Evolutionary conservation across 2,113 vertebrate species (phyloP).

Genomic region (Etheostoma cragini): DNA sequence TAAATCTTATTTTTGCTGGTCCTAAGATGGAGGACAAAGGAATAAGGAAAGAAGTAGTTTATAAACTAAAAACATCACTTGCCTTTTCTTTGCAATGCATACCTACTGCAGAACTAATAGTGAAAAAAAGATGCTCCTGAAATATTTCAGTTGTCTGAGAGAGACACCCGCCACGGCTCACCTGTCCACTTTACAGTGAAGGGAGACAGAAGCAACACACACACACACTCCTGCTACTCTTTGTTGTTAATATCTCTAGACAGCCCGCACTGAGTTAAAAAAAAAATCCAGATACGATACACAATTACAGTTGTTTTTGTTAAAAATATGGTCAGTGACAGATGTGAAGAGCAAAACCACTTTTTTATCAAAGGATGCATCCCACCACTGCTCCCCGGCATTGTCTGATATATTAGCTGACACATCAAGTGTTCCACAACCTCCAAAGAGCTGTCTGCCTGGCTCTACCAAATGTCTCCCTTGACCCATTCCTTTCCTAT

Average conservation of each 20-base stretch:
- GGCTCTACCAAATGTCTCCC: not conserved
- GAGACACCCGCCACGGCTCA: not conserved
- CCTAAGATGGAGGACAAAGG: not conserved
- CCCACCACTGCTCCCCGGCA: not conserved
- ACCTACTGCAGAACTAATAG: not conserved
- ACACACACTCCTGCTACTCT: not conserved
- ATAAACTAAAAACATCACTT: not conserved
- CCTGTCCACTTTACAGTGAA: not conserved
- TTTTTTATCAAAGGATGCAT: not conserved
- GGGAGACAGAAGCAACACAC: not conserved
- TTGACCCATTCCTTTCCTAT: constrained; percentile 1
- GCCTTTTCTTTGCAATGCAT: not conserved
- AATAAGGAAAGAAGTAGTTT: not conserved
- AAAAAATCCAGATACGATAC: not conserved
- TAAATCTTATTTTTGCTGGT: too few species aligned
- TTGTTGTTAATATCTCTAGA: constrained; percentile 9
- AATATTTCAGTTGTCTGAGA: not conserved
- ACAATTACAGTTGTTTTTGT: not conserved
- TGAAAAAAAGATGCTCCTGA: not conserved
- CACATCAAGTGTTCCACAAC: constrained; percentile 5
- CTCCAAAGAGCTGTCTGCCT: not conserved
- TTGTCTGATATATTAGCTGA: constrained; percentile 10
- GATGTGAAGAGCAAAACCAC: too few species aligned
- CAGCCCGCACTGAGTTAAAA: not conserved
- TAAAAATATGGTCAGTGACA: too few species aligned